Percentiles rank a stretch among this genome's conserved stretches.
phyloP scores from a whole-genome alignment of 2,888 invertebrate species.

The Diaprepes abbreviatus region DNA sequence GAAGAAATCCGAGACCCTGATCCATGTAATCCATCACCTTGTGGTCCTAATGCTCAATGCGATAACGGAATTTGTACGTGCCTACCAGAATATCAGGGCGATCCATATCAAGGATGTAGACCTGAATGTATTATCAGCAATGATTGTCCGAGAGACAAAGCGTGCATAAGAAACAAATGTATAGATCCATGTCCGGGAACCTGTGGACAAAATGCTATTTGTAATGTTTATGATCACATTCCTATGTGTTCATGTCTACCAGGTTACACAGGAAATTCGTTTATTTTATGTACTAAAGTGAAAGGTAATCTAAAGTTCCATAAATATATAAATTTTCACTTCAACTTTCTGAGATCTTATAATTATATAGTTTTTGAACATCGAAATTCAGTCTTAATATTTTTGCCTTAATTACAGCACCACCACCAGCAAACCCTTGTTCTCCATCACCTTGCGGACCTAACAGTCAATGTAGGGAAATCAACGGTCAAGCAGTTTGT shows the following conservation, averaged over 20 bases:
- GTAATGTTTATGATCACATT: constrained; percentile 81
- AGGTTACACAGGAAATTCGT: constrained; percentile 80
- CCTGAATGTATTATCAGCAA: constrained; percentile 82
- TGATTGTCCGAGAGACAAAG: constrained; percentile 78
- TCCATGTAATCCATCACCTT: constrained; percentile 71
- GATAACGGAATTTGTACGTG: constrained; percentile 78
- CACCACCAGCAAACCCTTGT: constrained; percentile 66
- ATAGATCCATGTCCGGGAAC: constrained; percentile 80
- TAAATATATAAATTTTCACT: no score
- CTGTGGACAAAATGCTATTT: constrained; percentile 80
- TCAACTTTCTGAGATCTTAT: no score
- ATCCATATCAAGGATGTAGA: constrained; percentile 77
- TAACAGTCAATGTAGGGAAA: constrained; percentile 81
- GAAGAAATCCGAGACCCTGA: constrained; percentile 47
- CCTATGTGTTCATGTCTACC: constrained; percentile 81
- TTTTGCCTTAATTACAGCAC: constrained; percentile 41
- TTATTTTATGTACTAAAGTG: constrained; percentile 75
- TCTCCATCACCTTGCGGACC: constrained; percentile 74
- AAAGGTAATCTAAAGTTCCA: constrained; percentile 65
- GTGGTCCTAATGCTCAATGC: constrained; percentile 81
- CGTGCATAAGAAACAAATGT: constrained; percentile 80
- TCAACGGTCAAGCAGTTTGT: constrained; percentile 71
- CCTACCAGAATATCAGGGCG: constrained; percentile 77
- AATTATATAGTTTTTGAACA: no score
- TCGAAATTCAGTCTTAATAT: no score